Conservation (phyloP, 2,797 vertebrate species). For the Anniella stebbinsi region DNA sequence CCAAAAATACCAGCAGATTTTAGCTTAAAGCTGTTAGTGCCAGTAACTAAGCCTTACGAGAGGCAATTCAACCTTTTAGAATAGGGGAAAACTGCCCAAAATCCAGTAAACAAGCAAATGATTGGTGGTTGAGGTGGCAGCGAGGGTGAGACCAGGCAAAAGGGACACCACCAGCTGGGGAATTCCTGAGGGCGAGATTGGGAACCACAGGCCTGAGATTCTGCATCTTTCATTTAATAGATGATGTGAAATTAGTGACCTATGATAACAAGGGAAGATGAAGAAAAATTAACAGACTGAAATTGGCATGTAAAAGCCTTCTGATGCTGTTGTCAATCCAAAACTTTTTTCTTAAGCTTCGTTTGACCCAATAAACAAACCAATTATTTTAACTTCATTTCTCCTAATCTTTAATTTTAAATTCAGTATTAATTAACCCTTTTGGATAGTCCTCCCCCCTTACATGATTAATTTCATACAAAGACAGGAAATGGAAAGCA, state of each 20-base stretch:
- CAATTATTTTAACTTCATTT: constrained; percentile 38
- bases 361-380: constrained; percentile 16
- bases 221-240: not conserved
- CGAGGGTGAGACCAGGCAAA: no score
- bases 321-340: not conserved
- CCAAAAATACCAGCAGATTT: no score
- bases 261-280: not conserved
- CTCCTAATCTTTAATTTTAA: constrained; percentile 32
- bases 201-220: no score
- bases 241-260: not conserved
- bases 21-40: no score
- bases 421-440: constrained; percentile 34
- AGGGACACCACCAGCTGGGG: no score
- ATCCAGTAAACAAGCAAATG: no score
- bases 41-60: no score
- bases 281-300: not conserved
- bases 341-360: constrained; percentile 2
- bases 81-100: no score
- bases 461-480: constrained; percentile 36
- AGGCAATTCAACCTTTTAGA: no score
- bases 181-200: no score
- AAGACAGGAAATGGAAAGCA: constrained; percentile 41
- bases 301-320: not conserved
- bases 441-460: not conserved
- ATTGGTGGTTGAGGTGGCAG: no score